phyloP scores from a whole-genome alignment of 2,797 vertebrate genomes.

The Sus cebifrons region DNA sequence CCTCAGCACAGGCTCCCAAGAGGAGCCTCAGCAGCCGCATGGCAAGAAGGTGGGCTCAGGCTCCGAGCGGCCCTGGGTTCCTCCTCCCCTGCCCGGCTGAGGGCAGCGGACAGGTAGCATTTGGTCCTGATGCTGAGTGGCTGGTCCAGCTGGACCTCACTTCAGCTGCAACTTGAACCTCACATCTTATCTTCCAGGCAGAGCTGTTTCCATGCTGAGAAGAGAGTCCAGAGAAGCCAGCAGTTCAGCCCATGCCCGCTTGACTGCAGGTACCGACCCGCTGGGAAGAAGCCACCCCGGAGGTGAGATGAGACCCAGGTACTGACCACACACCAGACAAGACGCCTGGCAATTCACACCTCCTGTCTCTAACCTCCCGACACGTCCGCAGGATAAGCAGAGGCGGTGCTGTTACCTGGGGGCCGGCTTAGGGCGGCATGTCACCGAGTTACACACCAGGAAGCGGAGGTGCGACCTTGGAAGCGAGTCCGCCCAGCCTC shows the following conservation, averaged over 20 bases:
- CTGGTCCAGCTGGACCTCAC: no score
- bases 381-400: rapidly evolving
- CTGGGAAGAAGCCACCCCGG: not conserved
- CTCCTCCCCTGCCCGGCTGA: not conserved
- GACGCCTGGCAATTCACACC: rapidly evolving
- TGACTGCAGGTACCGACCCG: rapidly evolving
- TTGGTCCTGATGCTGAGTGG: rapidly evolving
- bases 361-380: not conserved
- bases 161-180: not conserved
- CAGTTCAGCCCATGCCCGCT: not conserved
- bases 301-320: rapidly evolving
- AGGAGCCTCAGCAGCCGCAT: not conserved
- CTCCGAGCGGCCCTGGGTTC: rapidly evolving
- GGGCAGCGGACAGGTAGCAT: rapidly evolving
- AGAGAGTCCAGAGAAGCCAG: not conserved
- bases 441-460: rapidly evolving
- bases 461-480: rapidly evolving
- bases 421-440: rapidly evolving
- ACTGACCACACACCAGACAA: rapidly evolving
- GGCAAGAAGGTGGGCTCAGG: not conserved
- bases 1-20: rapidly evolving
- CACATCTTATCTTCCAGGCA: not conserved
- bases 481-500: not conserved
- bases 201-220: not conserved
- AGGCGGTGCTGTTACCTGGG: rapidly evolving